Conservation (phyloP, 1,140 invertebrate genomes). For the Halesus radiatus region DNA sequence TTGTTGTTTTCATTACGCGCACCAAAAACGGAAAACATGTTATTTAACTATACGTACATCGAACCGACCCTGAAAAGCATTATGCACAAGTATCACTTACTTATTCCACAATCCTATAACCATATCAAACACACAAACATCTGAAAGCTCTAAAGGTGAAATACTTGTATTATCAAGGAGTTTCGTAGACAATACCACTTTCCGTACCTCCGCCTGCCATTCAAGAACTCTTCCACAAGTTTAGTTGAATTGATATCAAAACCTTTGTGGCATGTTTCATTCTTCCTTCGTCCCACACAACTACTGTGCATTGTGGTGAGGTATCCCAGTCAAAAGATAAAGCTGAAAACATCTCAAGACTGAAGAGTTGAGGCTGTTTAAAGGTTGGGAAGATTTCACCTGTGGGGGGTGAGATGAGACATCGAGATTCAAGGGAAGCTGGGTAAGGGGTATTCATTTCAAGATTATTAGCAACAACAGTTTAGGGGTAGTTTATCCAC, state of each 20-base stretch:
- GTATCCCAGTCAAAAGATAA: slow-evolving; percentile 20
- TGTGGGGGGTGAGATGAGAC: neutral
- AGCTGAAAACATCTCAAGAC: slow-evolving; percentile 18
- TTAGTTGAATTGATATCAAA: slow-evolving; percentile 30
- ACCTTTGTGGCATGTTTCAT: slow-evolving; percentile 2
- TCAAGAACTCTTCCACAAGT: slow-evolving; percentile 18
- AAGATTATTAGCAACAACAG: slow-evolving; percentile 18
- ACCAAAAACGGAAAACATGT: too few relatives aligned
- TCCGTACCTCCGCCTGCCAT: neutral
- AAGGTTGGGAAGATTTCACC: slow-evolving; percentile 18
- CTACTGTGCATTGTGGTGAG: neutral
- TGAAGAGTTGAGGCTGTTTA: slow-evolving; percentile 1
- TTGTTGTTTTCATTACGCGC: too few relatives aligned
- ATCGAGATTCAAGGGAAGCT: too few relatives aligned
- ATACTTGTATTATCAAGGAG: slow-evolving; percentile 28
- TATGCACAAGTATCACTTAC: slow-evolving; percentile 30
- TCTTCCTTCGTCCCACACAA: neutral
- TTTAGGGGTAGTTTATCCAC: neutral
- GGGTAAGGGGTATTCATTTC: slow-evolving; percentile 8
- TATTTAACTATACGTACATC: too few relatives aligned
- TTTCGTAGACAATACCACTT: neutral
- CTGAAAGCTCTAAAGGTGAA: slow-evolving; percentile 25
- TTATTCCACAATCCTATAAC: neutral
- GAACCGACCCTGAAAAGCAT: neutral
- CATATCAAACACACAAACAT: neutral